Evolutionary conservation across 1,140 invertebrate genomes (phyloP), one percentile per base, ranked within the genome.

Genomic region (Drosophila prosaltans): DNA sequence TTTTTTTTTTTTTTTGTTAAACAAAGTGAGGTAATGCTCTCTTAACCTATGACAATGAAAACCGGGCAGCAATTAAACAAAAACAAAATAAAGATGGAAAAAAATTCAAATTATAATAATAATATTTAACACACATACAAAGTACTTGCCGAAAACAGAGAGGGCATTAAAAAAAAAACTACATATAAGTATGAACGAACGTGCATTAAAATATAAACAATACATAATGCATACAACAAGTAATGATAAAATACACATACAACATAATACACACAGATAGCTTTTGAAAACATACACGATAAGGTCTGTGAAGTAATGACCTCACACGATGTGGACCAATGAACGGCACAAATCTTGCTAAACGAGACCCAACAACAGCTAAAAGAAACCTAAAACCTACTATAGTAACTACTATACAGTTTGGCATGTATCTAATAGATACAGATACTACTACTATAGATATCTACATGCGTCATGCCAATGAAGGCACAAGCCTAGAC

Each of bases 31-130:
- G 76, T 67, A 89, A 88, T 69, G 57, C 57, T 51, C 45, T 51
- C 45, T 72, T 68, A 75, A 72, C 71, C 71, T 74, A 77, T 88
- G 83, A 77, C 83, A 88, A 88, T 89, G 83, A 89, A 77, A 84
- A 51, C 45, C 58, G 61, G 51, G 54, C 57, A 67, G 65, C 70
- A 79, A 74, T 79, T 74, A 78, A 78, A 74, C 48, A 67, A 65
- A 71, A 74, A 81, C 28, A 21, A 11, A 62, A 54, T 62, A 62
- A 65, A 7, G 10, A 40, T 43, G 21, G 67, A 40, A 80, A 78
- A 78, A 81, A 77, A 60, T 41, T 26, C 68, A 64, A 75, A 86
- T 85, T 69, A 82, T 82, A 85, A 82, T 82, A 85, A 82, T 82
- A 81, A 85, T 74, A 67, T 77, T 85, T 78, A 65, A 58, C 59